Conservation (phyloP, 2,797 vertebrate species). For the Sebastes umbrosus region DNA sequence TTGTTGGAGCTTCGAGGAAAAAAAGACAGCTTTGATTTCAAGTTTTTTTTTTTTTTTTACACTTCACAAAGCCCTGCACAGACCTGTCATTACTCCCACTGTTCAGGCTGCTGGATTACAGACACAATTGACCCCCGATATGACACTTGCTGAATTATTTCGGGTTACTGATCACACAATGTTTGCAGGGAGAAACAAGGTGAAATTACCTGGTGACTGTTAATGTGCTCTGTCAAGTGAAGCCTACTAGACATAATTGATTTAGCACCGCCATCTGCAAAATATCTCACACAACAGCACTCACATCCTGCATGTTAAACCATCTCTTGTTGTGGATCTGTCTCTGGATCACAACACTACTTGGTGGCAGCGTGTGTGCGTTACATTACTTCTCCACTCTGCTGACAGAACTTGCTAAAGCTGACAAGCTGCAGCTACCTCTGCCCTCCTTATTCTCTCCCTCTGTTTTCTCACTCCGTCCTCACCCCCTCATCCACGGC, state of each 20-base stretch:
- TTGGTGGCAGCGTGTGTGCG: background rate
- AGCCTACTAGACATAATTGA: background rate
- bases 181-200: slow-evolving; percentile 16
- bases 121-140: background rate
- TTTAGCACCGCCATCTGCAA: background rate
- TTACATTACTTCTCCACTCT: slow-evolving; percentile 4
- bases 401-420: slow-evolving; percentile 20
- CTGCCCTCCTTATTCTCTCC: background rate
- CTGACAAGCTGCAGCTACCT: slow-evolving; percentile 35
- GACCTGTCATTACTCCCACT: background rate
- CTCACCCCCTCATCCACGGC: background rate
- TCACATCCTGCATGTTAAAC: background rate
- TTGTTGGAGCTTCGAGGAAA: background rate
- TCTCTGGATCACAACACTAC: slow-evolving; percentile 37
- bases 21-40: slow-evolving; percentile 38
- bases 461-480: background rate
- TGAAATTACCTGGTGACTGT: slow-evolving; percentile 5
- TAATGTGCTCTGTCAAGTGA: slow-evolving; percentile 12
- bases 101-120: background rate
- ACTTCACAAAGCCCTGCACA: background rate
- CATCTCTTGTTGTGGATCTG: background rate
- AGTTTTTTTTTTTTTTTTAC: background rate
- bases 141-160: slow-evolving; percentile 18
- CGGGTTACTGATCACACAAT: slow-evolving; percentile 11
- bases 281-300: background rate